Percentiles rank a stretch among this genome's conserved stretches.
Conservation (phyloP, 2,888 invertebrate genomes). For the Plagodis pulveraria region DNA sequence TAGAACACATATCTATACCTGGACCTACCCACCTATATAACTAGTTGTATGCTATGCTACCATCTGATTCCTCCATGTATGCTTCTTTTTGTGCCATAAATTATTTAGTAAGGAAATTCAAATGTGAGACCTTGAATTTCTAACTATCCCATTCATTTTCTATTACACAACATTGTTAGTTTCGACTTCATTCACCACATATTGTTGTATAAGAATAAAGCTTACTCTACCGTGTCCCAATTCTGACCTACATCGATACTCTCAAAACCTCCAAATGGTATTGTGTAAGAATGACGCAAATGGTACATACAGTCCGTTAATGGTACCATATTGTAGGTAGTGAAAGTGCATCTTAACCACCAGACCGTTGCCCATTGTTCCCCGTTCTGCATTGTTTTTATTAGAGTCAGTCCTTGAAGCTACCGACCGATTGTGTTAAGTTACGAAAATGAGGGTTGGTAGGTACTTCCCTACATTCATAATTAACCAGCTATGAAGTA, state of each 20-base stretch:
- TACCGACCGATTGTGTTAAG: constrained; percentile 46
- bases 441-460: constrained; percentile 23
- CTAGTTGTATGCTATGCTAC: too few relatives aligned
- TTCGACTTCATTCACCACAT: constrained; percentile 22
- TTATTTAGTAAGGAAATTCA: not conserved
- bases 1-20: too few relatives aligned
- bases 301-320: constrained; percentile 59
- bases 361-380: constrained; percentile 77
- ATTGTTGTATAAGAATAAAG: constrained; percentile 18
- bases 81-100: too few relatives aligned
- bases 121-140: constrained; percentile 30
- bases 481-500: constrained; percentile 18
- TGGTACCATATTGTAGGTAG: constrained; percentile 76
- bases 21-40: too few relatives aligned
- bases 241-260: constrained; percentile 53
- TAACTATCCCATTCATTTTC: constrained; percentile 34
- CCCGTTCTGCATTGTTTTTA: constrained; percentile 72
- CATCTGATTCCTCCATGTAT: too few relatives aligned
- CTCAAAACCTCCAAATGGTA: constrained; percentile 45
- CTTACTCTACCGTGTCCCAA: constrained; percentile 42
- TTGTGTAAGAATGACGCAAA: constrained; percentile 70
- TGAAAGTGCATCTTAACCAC: constrained; percentile 77
- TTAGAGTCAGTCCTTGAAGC: constrained; percentile 71
- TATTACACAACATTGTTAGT: constrained; percentile 38
- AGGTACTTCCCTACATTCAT: constrained; percentile 10